A percentile compares a stretch with the other conserved stretches of the same genome.
Conservation (phyloP, 2,113 vertebrate genomes). For the Coracopsis vasa region DNA sequence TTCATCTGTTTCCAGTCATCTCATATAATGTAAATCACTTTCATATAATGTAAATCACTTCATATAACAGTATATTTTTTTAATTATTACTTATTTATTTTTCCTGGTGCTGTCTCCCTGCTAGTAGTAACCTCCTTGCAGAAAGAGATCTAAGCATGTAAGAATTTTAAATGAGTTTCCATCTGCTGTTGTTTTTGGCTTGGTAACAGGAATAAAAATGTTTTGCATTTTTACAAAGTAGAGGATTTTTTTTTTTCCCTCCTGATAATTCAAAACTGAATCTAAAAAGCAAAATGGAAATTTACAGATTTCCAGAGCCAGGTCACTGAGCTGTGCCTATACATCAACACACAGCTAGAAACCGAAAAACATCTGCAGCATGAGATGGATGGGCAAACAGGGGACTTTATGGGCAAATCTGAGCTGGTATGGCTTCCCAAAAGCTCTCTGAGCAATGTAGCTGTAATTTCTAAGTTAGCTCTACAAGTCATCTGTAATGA, state of each 20-base stretch:
- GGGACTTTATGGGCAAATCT: not conserved
- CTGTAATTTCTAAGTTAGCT: not conserved
- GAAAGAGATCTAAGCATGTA: not conserved
- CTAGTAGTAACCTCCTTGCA: not conserved
- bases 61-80: no score
- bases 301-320: not conserved
- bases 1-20: not conserved
- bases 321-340: not conserved
- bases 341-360: not conserved
- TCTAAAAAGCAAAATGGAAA: not conserved
- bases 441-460: not conserved
- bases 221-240: not conserved
- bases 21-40: not conserved
- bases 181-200: conserved; percentile 36
- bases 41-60: not conserved
- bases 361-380: not conserved
- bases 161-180: conserved; percentile 50
- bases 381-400: not conserved
- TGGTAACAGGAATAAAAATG: conserved; percentile 19
- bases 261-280: not conserved
- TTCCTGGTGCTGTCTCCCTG: not conserved
- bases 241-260: not conserved
- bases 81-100: not conserved
- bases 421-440: not conserved
- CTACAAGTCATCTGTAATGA: not conserved